Conservation (phyloP, 1,140 invertebrate species). For the Saccostrea glomerata region DNA sequence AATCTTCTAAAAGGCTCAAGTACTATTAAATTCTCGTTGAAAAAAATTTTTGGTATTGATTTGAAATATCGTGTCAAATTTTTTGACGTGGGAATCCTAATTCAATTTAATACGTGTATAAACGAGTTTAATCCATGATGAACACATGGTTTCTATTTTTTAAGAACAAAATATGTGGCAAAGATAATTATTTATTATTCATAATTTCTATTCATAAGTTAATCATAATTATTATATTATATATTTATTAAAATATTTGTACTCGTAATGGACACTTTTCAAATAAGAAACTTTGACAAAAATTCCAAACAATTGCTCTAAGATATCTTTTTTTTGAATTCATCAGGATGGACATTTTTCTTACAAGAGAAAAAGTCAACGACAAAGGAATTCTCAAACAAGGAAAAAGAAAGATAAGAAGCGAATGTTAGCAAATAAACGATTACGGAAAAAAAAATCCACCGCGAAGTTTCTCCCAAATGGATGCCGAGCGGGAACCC, state of each 20-base stretch:
- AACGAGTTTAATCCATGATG: background rate
- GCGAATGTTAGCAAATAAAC: slow-evolving; percentile 17
- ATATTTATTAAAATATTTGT: no score
- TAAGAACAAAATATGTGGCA: no score
- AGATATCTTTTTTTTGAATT: background rate
- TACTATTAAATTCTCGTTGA: slow-evolving; percentile 34
- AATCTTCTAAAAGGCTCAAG: slow-evolving; percentile 17
- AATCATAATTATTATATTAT: no score
- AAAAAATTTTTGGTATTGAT: slow-evolving; percentile 14
- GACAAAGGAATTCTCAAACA: slow-evolving; percentile 24
- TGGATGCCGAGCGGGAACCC: background rate
- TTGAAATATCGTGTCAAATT: background rate
- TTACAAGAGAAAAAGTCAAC: background rate
- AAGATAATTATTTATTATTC: background rate
- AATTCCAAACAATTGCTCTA: background rate
- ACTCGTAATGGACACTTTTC: no score
- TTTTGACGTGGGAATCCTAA: background rate
- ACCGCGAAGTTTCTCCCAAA: background rate
- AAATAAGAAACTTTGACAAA: no score
- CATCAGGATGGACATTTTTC: background rate
- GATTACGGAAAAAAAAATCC: slow-evolving; percentile 20
- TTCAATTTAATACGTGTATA: slow-evolving; percentile 15
- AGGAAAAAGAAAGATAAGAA: slow-evolving; percentile 26
- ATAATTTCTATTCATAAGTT: background rate
- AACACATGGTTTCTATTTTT: no score